Base-by-base conservation (phyloP, 64 coral and sea anemone genomes). In the Actinia equina region DNA sequence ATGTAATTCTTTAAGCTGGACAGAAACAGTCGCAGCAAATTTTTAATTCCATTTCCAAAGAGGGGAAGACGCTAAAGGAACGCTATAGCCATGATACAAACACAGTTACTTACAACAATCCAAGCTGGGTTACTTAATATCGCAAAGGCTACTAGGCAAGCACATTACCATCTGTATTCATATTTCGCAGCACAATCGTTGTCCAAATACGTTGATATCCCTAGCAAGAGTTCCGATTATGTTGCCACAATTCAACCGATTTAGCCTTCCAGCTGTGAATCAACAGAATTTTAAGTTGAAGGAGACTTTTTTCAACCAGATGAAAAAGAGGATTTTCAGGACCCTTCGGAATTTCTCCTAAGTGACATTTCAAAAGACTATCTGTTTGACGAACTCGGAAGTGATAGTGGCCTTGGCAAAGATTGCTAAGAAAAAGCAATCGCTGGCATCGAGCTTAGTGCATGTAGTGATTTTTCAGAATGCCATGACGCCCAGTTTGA, bases 301-400 rank as follows among this genome's bases (percentile, higher is more conserved):
- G 71, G 27, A 77, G 71, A 77, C 0, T 30, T 77, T 27, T 44
- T 77, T 27, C 71, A 77, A 41, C 42, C 71, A 77, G 71, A 77
- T 77, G 71, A 77, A 77, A n/a, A 77, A 77, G 71, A 77, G 71
- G 71, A 16, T 77, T 77, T 77, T 77, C 71, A 77, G 71, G 71
- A 77, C 4, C 42, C 71, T 5, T 44, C 25, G 42, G 71, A 77
- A 77, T 41, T 41, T 77, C 25, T 77, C 26, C 71, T 30, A 77
- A 77, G 27, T 3, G 71, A 77, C 71, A 77, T 77, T 77, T 77
- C 71, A 77, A 6, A 77, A 77, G 42, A 77, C 4, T 77, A 77
- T 77, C 42, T 77, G 71, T 77, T 77, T 77, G 71, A 77, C 71
- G 71, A 77, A 27, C 42, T 77, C 71, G 71, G 71, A 37, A 77